phyloP scores from a whole-genome alignment of 2,888 invertebrate genomes.

The Metallyticus violacea region DNA sequence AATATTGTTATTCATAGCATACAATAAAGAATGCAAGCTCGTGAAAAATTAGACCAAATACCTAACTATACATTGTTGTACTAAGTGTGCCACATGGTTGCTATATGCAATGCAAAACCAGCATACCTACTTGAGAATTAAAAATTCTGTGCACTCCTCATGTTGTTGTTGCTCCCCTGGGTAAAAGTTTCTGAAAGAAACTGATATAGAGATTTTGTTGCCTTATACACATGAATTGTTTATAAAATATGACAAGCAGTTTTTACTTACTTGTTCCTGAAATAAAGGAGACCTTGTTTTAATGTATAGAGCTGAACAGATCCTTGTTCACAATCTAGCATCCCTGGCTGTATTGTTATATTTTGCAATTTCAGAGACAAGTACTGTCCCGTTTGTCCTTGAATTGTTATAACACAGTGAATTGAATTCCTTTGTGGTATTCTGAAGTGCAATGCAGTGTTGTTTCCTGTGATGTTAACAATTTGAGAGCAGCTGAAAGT shows the following conservation, averaged over 20 bases:
- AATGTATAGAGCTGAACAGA: conserved; percentile 3
- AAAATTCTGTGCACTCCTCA: too few species aligned
- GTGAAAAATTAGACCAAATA: too few species aligned
- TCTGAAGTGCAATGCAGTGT: neutral
- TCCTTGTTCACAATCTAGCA: conserved; percentile 4
- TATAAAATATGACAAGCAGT: neutral
- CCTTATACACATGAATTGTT: neutral
- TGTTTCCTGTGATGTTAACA: neutral
- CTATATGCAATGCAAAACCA: too few species aligned
- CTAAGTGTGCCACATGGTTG: too few species aligned
- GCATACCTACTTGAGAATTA: too few species aligned
- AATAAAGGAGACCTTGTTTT: neutral
- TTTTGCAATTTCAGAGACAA: neutral
- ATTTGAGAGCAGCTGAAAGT: neutral
- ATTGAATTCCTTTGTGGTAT: neutral
- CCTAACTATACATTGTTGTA: too few species aligned
- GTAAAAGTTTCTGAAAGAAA: neutral
- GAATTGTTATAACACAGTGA: conserved; percentile 10
- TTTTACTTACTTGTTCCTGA: conserved; percentile 3
- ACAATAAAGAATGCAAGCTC: too few species aligned
- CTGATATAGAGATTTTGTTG: neutral
- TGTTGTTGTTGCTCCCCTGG: too few species aligned
- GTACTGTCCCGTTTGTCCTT: neutral
- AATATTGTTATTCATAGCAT: too few species aligned
- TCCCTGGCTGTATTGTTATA: neutral